Conservation (phyloP, 92 coral and sea anemone genomes). For the Zoanthus sansibaricus region DNA sequence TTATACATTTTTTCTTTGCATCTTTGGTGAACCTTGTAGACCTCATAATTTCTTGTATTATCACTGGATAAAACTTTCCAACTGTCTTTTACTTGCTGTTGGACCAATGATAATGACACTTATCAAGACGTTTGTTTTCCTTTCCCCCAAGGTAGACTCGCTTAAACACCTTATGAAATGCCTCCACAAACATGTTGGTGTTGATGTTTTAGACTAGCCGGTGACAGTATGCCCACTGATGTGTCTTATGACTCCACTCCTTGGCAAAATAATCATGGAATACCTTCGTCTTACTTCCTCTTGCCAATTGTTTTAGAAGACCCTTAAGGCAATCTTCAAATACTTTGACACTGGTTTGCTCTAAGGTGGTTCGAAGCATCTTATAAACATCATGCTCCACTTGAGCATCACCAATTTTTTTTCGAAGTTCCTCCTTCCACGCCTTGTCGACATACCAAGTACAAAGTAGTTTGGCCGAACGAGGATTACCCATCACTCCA, state of each 20-base stretch:
- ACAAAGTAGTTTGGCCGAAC: background rate
- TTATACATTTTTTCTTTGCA: background rate
- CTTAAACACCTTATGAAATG: background rate
- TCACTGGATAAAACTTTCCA: conserved; percentile 7
- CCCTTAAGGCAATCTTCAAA: background rate
- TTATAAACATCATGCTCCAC: background rate
- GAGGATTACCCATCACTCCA: background rate
- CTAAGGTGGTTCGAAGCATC: background rate
- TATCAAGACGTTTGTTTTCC: background rate
- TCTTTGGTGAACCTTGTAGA: background rate
- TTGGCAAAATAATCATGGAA: background rate
- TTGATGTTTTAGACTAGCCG: background rate
- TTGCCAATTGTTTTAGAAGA: background rate
- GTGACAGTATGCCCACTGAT: background rate
- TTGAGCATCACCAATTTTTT: background rate
- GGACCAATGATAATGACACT: conserved; percentile 1
- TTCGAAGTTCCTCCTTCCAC: background rate
- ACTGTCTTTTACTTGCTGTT: background rate
- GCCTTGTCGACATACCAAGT: conserved; percentile 8
- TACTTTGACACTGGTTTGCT: background rate
- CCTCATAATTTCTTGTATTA: background rate
- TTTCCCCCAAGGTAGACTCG: background rate
- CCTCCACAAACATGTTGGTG: conserved; percentile 9
- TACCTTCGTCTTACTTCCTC: background rate
- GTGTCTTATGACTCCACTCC: background rate